phyloP scores from a whole-genome alignment of 2,888 invertebrate genomes.

The Periphyllus acericola region DNA sequence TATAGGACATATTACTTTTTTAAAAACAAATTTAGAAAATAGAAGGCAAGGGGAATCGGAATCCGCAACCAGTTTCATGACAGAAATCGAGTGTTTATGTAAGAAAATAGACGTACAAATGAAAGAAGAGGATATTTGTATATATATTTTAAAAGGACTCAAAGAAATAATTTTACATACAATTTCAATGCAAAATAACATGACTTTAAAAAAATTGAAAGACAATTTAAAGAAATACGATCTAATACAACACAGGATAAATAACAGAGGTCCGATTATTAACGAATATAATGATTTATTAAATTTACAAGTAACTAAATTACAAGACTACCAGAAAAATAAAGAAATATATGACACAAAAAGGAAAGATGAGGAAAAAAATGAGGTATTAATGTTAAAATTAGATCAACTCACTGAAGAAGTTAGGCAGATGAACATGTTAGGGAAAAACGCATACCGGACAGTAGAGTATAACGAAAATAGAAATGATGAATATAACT shows the following conservation, averaged over 20 bases:
- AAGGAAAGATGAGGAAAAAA: not conserved
- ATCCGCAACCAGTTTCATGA: not conserved
- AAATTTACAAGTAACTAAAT: slow-evolving; percentile 7
- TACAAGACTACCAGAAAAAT: not conserved
- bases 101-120: not conserved
- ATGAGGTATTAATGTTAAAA: not conserved
- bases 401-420: not conserved
- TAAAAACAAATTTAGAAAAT: slow-evolving; percentile 25
- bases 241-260: slow-evolving; percentile 15
- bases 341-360: not conserved
- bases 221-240: slow-evolving; percentile 25
- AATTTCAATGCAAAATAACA: slow-evolving; percentile 1
- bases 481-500: not conserved
- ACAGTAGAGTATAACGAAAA: not conserved
- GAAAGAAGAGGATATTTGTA: slow-evolving; percentile 11
- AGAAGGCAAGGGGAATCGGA: slow-evolving; percentile 2
- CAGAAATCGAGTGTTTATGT: not conserved
- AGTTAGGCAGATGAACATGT: not conserved
- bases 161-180: slow-evolving; percentile 10
- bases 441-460: not conserved
- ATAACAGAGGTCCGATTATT: slow-evolving; percentile 5
- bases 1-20: not conserved
- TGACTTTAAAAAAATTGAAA: slow-evolving; percentile 12
- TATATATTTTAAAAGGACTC: not conserved
- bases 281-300: not conserved